A percentile compares a stretch with the other conserved stretches of the same genome.
Conservation (phyloP, 2,888 invertebrate genomes). For the Phragmatobia fuliginosa region DNA sequence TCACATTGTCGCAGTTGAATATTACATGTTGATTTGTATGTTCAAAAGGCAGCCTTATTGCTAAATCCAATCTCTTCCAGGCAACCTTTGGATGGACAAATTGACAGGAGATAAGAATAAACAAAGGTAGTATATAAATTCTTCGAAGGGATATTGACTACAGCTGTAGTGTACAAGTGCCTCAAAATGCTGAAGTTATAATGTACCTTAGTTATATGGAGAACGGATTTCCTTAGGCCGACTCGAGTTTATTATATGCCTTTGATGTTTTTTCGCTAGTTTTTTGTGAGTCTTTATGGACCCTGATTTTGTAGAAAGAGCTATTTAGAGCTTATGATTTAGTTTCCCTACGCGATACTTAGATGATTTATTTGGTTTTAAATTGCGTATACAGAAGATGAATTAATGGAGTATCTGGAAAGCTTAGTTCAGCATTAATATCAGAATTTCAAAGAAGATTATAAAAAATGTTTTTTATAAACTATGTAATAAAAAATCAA, state of each 20-base stretch:
- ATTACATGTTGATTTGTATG: too few species aligned
- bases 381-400: background rate
- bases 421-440: background rate
- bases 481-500: too few species aligned
- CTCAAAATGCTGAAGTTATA: slow-evolving; percentile 55
- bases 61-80: too few species aligned
- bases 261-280: slow-evolving; percentile 64
- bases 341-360: slow-evolving; percentile 17
- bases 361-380: slow-evolving; percentile 12
- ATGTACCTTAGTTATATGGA: slow-evolving; percentile 65
- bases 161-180: background rate
- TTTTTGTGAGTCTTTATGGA: slow-evolving; percentile 28
- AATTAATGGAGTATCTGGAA: background rate
- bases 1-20: too few species aligned
- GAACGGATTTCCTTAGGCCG: slow-evolving; percentile 63
- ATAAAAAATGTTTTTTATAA: background rate
- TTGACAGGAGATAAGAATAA: too few species aligned
- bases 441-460: background rate
- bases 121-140: too few species aligned
- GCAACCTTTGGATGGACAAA: too few species aligned
- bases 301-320: slow-evolving; percentile 21
- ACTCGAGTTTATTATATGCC: slow-evolving; percentile 66
- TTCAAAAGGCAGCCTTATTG: too few species aligned
- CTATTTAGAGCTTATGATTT: slow-evolving; percentile 17
- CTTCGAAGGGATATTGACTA: too few species aligned